phyloP scores from a whole-genome alignment of 2,888 invertebrate genomes.

The Incurvaria masculella region DNA sequence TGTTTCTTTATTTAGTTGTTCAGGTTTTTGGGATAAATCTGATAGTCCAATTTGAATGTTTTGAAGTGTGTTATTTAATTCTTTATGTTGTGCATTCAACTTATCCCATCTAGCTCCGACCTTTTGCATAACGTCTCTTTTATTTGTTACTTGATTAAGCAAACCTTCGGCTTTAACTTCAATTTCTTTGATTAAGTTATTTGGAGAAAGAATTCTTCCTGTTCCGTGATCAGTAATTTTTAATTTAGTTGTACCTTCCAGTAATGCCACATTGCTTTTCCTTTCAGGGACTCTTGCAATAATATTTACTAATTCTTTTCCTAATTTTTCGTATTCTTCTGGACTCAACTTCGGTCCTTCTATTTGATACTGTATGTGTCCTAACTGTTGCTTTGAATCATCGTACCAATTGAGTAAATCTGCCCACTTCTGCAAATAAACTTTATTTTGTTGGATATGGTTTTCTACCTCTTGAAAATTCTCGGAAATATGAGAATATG shows the following conservation, averaged over 20 bases:
- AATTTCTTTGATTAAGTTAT: conserved; percentile 67
- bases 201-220: conserved; percentile 69
- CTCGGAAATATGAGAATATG: conserved; percentile 71
- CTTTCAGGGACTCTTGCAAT: conserved; percentile 65
- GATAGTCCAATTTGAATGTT: conserved; percentile 55
- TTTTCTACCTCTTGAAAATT: conserved; percentile 76
- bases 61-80: conserved; percentile 63
- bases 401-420: conserved; percentile 80
- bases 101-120: conserved; percentile 74
- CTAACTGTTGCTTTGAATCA: conserved; percentile 73
- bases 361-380: conserved; percentile 76
- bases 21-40: conserved; percentile 51
- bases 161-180: conserved; percentile 67
- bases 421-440: conserved; percentile 75
- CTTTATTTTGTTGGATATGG: conserved; percentile 70
- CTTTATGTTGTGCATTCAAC: conserved; percentile 71
- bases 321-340: conserved; percentile 66
- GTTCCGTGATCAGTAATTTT: conserved; percentile 68
- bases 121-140: conserved; percentile 66
- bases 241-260: conserved; percentile 66
- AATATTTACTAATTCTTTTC: conserved; percentile 66
- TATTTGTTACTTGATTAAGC: conserved; percentile 63
- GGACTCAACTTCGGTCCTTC: conserved; percentile 71
- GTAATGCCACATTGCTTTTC: conserved; percentile 65
- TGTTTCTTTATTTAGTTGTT: conserved; percentile 43